Evolutionary conservation across 1,140 invertebrate genomes (phyloP), one percentile per base, ranked within the genome.

Genomic region (Chymomyza costata): DNA sequence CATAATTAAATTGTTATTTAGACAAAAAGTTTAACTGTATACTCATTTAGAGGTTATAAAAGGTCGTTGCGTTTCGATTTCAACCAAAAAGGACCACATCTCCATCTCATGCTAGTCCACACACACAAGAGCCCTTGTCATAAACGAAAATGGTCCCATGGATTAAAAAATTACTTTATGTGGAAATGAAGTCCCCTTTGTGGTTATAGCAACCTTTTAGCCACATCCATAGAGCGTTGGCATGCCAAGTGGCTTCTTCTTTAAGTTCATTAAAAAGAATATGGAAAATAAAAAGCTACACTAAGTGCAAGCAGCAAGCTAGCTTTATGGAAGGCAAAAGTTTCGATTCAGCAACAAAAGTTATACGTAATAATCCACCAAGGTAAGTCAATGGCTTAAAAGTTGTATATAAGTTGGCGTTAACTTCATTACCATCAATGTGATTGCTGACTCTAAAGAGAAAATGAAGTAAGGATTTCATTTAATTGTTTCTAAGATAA

Each of bases 1-100:
- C 66, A 78, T 76, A 76, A 76, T 76, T 78, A 76, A 76, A 76
- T 66, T 66, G 56, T 66, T 76, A 66, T 66, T 78, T 70, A 57
- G 62, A 54, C 37, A 31, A 37, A 51, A 68, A 49, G 60, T 30
- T 53, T 65, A 74, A 62, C 49, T 69, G 71, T 47, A 30, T 59
- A 54, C 66, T 63, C 71, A 78, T 76, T 76, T 78, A 31, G 61
- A 80, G 71, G 71, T 80, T 67, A 57, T 57, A 48, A 71, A 78
- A 78, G 73, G 71, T 78, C 71, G 47, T 16, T 14, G 6, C 40
- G 18, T 16, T 28, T 3, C 19, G 18, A 52, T 46, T 25, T 25
- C 25, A 21, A 7, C 25, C 44, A 25, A 25, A 25, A 25, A 25
- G 21, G 21, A n/a, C n/a, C n/a, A n/a, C 21, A 25, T 3, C 21